A percentile compares a stretch with the other conserved stretches of the same genome.
These are phyloP conservation scores for Lutra lutra DNA, from an alignment of 2,797 vertebrate genomes.

Conservation along the genomic window DNA sequence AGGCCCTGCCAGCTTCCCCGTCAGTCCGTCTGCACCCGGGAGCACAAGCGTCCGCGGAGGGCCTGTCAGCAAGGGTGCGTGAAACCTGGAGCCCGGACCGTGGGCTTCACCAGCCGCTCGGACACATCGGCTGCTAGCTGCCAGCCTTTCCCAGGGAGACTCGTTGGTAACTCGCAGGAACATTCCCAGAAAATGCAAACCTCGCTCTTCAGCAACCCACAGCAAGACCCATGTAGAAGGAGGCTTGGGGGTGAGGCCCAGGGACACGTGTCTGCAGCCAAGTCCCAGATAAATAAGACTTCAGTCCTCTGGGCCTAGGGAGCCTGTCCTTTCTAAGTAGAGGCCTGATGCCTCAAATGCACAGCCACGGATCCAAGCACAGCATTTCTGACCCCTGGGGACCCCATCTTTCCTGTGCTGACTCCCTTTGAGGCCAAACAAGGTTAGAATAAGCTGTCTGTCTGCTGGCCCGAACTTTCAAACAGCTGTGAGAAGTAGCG, in stretches of 20 bases:
- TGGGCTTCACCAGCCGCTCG: fast-evolving
- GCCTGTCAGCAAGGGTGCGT: background rate
- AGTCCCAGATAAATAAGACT: slow-evolving; percentile 4
- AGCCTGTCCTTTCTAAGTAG: background rate
- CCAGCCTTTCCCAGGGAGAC: background rate
- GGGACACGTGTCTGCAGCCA: background rate
- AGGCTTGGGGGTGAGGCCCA: background rate
- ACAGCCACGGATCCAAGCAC: background rate
- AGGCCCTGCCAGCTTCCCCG: background rate
- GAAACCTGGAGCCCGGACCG: background rate
- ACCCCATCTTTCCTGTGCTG: background rate
- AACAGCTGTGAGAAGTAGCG: background rate
- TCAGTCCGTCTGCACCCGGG: background rate
- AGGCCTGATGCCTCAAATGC: background rate
- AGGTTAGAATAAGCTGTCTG: background rate
- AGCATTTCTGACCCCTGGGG: background rate
- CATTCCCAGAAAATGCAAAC: slow-evolving; percentile 17
- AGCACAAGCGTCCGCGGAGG: background rate
- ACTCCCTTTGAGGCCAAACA: background rate
- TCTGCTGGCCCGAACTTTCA: background rate
- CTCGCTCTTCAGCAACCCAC: background rate
- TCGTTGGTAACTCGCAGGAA: background rate
- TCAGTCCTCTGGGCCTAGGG: background rate
- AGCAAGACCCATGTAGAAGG: background rate
- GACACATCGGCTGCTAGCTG: background rate